Base-by-base conservation (phyloP, 2,888 invertebrate species). In the Rhingia rostrata region DNA sequence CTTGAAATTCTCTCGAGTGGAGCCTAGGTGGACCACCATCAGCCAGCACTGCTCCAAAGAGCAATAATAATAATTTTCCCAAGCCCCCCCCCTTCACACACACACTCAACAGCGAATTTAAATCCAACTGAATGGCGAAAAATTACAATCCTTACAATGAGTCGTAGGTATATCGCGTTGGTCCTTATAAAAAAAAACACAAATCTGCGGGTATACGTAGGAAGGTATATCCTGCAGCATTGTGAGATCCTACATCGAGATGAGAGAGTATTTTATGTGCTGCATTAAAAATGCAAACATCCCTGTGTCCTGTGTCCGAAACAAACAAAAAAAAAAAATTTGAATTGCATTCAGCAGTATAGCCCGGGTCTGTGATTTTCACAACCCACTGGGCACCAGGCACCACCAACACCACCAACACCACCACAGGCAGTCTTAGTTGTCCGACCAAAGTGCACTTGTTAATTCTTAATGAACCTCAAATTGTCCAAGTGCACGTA, bases 321-420 rank as follows among this genome's bases (percentile, higher is more conserved):
- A 72, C 22, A 22, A 22, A 22, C 1, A 22, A 22, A 1, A 22
- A 22, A 22, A 22, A 22, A 22, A 22, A 22, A 22, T 2, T 22
- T 22, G 22, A 73, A 79, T 47, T 86, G 86, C 84, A 86, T 82
- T 37, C 84, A 39, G 54, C 78, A 58, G 51, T 22, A 22, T 22
- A 49, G 79, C 86, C 83, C 77, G 86, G 87, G 86, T 86, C 82
- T 81, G 86, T 86, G 86, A 88, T 88, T 89, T 69, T 70, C 32
- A 22, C 73, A 47, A 56, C 64, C 22, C 22, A 78, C 56, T 32
- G 60, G 37, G 64, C n/a, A 53, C 41, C n/a, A n/a, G n/a, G n/a
- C n/a, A 32, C 37, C 7, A 6, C 37, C 43, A 47, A 14, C 66
- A 32, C 37, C 7, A 6, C 37, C 43, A 47, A 14, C 66, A 30